phyloP scores from a whole-genome alignment of 1,140 invertebrate genomes.

The Drosophila truncata region DNA sequence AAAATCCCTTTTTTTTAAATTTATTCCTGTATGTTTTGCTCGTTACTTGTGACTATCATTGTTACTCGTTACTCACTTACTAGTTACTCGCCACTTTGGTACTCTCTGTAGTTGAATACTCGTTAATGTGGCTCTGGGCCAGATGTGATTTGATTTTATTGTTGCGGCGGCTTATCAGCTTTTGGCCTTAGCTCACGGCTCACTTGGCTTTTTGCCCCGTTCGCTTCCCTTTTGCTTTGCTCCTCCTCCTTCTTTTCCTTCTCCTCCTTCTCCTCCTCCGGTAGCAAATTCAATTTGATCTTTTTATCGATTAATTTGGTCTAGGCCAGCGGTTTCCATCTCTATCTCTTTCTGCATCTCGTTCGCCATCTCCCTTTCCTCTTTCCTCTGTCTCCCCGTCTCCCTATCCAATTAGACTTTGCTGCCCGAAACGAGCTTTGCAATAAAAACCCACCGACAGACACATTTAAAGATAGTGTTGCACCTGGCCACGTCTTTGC shows the following conservation, averaged over 20 bases:
- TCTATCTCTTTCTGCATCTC: slow-evolving; percentile 6
- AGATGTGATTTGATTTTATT: slow-evolving; percentile 80
- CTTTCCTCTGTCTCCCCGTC: slow-evolving; percentile 19
- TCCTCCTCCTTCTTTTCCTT: neutral
- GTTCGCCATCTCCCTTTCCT: neutral
- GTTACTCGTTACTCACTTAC: too few species aligned
- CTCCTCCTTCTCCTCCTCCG: neutral
- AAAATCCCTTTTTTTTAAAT: too few species aligned
- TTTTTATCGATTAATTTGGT: slow-evolving; percentile 70
- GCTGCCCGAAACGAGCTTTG: slow-evolving; percentile 72
- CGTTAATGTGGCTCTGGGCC: slow-evolving; percentile 20
- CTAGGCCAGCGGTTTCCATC: slow-evolving; percentile 38
- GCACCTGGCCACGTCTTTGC: slow-evolving; percentile 37
- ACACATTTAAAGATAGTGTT: slow-evolving; percentile 39
- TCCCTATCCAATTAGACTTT: slow-evolving; percentile 77
- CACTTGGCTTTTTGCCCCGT: slow-evolving; percentile 36
- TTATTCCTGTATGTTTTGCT: too few species aligned
- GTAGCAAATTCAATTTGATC: slow-evolving; percentile 48
- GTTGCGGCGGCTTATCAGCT: slow-evolving; percentile 79
- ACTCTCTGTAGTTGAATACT: too few species aligned
- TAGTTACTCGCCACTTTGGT: neutral
- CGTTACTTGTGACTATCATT: too few species aligned
- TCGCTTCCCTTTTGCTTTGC: neutral
- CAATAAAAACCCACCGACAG: slow-evolving; percentile 67
- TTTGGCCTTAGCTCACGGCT: slow-evolving; percentile 52